Evolutionary conservation across 2,888 invertebrate genomes (phyloP).

Genomic region (Drosophila paracracens): DNA sequence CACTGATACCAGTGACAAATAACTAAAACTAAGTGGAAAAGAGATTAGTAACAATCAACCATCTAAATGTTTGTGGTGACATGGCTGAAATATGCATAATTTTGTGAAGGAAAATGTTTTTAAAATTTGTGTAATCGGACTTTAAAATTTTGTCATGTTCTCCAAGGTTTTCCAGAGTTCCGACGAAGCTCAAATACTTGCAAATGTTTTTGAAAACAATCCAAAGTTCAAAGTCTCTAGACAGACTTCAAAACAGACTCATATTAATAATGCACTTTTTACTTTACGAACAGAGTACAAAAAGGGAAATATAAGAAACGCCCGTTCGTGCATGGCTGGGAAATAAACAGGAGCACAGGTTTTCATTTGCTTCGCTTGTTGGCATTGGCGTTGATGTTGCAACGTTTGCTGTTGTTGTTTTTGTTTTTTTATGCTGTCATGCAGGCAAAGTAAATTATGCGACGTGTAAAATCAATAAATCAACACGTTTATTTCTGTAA

Average conservation of each 20-base stretch:
- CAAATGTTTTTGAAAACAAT: background rate
- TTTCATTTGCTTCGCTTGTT: slow-evolving; percentile 68
- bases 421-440: slow-evolving; percentile 46
- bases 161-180: background rate
- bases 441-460: slow-evolving; percentile 80
- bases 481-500: slow-evolving; percentile 79
- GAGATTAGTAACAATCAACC: background rate
- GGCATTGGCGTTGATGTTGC: slow-evolving; percentile 39
- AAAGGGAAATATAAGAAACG: slow-evolving; percentile 34
- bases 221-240: background rate
- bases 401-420: slow-evolving; percentile 18
- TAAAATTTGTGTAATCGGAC: background rate
- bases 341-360: slow-evolving; percentile 72
- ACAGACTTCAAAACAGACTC: background rate
- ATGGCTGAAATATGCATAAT: background rate
- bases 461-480: slow-evolving; percentile 81
- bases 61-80: background rate
- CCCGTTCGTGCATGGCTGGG: slow-evolving; percentile 46
- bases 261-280: background rate
- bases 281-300: slow-evolving; percentile 12
- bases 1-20: background rate
- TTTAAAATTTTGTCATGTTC: background rate
- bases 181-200: background rate
- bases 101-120: background rate
- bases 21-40: background rate